Base-by-base conservation (phyloP, 2,113 vertebrate species). In the Procavia capensis region DNA sequence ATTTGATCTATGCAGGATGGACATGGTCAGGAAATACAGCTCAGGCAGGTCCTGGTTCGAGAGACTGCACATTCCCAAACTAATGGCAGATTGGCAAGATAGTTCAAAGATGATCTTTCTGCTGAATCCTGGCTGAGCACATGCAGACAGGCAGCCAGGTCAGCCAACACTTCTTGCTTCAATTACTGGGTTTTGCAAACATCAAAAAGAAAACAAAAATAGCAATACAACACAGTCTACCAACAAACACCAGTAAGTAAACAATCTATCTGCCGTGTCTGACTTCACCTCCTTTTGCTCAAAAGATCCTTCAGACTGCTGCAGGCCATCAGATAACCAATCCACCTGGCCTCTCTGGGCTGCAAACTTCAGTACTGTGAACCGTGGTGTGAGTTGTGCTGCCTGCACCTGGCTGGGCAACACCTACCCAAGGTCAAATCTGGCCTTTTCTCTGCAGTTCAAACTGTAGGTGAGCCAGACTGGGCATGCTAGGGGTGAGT, bases 201-300 rank as follows among this genome's bases (percentile, higher is more conserved):
- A 84, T 29, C 19, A 75, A 75, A 43, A 90, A 81, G 43, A 87
- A 75, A 29, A 31, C 10, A 90, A 59, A 10, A 50, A 27, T 85
- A 78, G 10, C 36, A 83, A 45, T n/a, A 57, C 36, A 86, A 78
- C 16, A 17, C 11, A 59, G 34, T n/a, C 66, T 45, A 54, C 74
- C 39, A 47, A 13, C 0, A 0, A 27, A 70, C 0, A 1, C 76
- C 45, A 84, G 90, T 25, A 76, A 93, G 83, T 27, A 84, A 95
- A 80, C 39, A 20, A 59, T 61, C 79, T n/a, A 72, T 22, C 61
- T 34, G 57, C 39, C 45, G 50, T 25, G 5, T 57, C 74, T 88
- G 79, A 63, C 36, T 34, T 75, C 43, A 43, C 47, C 72, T 94
- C 63, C 88, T 90, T 93, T 93, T 20, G 64, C 84, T 79, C 50